Evolutionary conservation across 2,113 vertebrate genomes (phyloP).

Genomic region (Riparia riparia): DNA sequence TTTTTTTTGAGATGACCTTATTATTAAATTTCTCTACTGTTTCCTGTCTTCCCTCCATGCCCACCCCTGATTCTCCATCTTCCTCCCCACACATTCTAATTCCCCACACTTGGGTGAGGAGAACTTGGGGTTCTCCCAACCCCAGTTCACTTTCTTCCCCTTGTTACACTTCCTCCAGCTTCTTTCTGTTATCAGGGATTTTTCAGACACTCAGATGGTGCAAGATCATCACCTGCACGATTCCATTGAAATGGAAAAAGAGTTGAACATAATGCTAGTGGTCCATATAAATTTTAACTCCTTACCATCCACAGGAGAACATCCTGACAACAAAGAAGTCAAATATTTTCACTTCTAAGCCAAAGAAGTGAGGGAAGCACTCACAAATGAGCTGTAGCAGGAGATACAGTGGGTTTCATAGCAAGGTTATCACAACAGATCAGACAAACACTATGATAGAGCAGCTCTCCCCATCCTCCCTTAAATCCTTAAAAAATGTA

Average conservation of each 20-base stretch:
- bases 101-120: background rate
- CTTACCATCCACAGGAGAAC: background rate
- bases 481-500: background rate
- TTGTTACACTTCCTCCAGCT: background rate
- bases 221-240: background rate
- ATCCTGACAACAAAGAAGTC: background rate
- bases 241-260: background rate
- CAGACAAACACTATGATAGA: background rate
- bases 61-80: background rate
- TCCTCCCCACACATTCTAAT: background rate
- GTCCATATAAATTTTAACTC: background rate
- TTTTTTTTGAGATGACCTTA: background rate
- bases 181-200: background rate
- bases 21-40: background rate
- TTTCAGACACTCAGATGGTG: background rate
- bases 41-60: background rate
- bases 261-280: background rate
- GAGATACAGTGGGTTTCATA: background rate
- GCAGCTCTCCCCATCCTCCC: background rate
- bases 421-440: background rate
- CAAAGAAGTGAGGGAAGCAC: background rate
- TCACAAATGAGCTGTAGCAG: accelerated
- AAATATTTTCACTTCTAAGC: background rate
- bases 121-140: background rate
- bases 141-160: background rate